Evolutionary conservation across 2,113 vertebrate genomes (phyloP).

Genomic region (Rissa tridactyla): DNA sequence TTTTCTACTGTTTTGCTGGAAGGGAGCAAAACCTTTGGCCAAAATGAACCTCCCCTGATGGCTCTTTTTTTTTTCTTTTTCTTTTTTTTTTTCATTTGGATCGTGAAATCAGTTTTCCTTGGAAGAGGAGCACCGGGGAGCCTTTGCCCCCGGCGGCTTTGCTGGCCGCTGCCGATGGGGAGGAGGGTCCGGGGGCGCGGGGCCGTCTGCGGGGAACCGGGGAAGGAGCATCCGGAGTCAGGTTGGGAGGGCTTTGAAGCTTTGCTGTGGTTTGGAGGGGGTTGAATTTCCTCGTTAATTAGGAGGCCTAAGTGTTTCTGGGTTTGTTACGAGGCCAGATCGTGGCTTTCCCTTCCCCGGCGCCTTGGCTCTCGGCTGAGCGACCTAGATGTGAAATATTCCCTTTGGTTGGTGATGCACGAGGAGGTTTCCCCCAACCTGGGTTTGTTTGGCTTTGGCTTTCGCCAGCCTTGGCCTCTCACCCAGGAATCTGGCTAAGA

Average conservation of each 20-base stretch:
- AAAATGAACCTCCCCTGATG: background rate
- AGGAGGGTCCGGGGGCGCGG: background rate
- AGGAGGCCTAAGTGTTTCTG: constrained; percentile 24
- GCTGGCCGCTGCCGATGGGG: background rate
- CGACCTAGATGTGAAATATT: background rate
- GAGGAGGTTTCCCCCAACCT: background rate
- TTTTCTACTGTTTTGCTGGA: background rate
- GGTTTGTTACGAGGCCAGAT: constrained; percentile 12
- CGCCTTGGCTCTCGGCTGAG: background rate
- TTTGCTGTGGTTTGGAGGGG: constrained; percentile 4
- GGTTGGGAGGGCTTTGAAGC: constrained; percentile 47
- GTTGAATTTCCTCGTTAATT: constrained; percentile 34
- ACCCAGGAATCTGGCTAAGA: background rate
- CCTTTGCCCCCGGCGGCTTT: background rate
- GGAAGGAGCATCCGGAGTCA: constrained; percentile 7
- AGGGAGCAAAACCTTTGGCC: background rate
- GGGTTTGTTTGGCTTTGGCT: background rate
- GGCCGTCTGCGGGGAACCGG: background rate
- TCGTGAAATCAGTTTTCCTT: background rate
- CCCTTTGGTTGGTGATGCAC: background rate
- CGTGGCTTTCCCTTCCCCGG: background rate
- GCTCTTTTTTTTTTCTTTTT: background rate
- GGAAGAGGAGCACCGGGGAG: background rate
- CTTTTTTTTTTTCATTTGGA: background rate
- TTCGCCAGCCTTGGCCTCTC: constrained; percentile 1